Evolutionary conservation across 2,888 invertebrate species (phyloP).

Genomic region (Pollenia amentaria): DNA sequence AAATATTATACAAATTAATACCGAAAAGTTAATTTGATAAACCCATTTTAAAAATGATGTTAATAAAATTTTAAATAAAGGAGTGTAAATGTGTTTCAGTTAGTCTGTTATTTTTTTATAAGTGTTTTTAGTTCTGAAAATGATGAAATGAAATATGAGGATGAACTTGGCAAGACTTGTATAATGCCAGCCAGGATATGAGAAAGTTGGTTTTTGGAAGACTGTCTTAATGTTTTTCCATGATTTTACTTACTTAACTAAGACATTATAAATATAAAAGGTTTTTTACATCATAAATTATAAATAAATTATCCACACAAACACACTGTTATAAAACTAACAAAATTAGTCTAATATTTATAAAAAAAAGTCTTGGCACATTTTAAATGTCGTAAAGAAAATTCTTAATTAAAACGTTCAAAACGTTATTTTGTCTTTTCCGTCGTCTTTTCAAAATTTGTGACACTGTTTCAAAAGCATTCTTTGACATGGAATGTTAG

Average conservation of each 20-base stretch:
- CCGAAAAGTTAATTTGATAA: too few relatives aligned
- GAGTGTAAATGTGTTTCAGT: neutral
- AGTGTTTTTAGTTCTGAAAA: neutral
- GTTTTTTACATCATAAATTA: conserved; percentile 55
- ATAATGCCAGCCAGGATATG: neutral
- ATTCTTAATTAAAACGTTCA: conserved; percentile 37
- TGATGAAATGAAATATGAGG: neutral
- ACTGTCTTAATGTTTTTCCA: conserved; percentile 70
- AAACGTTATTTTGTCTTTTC: conserved; percentile 52
- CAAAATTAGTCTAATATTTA: conserved; percentile 61
- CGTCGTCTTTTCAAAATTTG: conserved; percentile 44
- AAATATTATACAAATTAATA: too few relatives aligned
- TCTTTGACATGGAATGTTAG: conserved; percentile 63
- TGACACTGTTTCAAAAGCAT: conserved; percentile 61
- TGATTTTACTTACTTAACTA: conserved; percentile 64
- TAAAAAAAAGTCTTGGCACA: conserved; percentile 69
- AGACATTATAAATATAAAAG: conserved; percentile 58
- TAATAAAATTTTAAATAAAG: too few relatives aligned
- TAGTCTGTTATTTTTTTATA: neutral
- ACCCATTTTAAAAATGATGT: too few relatives aligned
- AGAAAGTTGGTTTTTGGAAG: conserved; percentile 25
- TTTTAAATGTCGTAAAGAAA: conserved; percentile 64
- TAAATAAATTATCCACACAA: conserved; percentile 71
- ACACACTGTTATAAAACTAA: conserved; percentile 63
- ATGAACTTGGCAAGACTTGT: conserved; percentile 49